These are phyloP conservation scores for Notamacropus eugenii DNA, from an alignment of 2,797 vertebrate genomes.

Conservation along the genomic window DNA sequence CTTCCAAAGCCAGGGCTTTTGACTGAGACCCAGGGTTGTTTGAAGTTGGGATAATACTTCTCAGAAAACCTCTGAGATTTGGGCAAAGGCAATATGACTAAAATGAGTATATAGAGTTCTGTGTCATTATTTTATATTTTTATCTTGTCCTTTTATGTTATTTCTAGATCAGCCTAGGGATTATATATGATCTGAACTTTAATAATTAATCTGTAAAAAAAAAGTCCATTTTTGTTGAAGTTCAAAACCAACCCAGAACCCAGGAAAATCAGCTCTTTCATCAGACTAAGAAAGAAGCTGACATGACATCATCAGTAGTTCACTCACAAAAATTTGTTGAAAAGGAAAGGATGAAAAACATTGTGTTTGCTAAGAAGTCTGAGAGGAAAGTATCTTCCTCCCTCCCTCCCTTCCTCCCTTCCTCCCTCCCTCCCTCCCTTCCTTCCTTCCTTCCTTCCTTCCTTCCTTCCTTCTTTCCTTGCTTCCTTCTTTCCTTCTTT, in stretches of 20 bases:
- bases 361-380: background rate
- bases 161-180: background rate
- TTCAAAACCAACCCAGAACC: background rate
- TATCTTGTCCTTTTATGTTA: too few relatives aligned
- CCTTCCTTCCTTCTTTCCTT: background rate
- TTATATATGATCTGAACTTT: background rate
- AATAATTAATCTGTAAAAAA: background rate
- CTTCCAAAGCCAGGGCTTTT: background rate
- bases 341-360: background rate
- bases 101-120: background rate
- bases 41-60: background rate
- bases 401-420: background rate
- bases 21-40: background rate
- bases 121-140: background rate
- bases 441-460: background rate
- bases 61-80: background rate
- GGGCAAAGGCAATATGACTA: background rate
- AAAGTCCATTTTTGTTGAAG: background rate
- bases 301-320: background rate
- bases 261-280: background rate
- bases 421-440: background rate
- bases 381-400: background rate
- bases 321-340: background rate
- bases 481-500: too few relatives aligned
- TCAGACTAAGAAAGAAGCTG: background rate